phyloP scores from a whole-genome alignment of 1,140 invertebrate species.

The Ctenoplectra terminalis region DNA sequence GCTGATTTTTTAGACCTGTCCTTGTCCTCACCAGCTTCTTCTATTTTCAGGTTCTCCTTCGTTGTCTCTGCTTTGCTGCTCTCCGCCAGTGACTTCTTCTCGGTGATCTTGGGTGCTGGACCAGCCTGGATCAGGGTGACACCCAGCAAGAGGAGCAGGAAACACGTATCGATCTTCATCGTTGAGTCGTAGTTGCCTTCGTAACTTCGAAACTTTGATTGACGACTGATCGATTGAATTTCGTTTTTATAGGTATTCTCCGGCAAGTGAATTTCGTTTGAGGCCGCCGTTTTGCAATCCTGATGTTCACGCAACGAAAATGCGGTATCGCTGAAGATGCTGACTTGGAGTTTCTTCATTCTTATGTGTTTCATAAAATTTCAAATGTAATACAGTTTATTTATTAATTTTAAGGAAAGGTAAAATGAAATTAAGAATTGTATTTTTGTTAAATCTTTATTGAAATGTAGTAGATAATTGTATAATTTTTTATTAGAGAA shows the following conservation, averaged over 20 bases:
- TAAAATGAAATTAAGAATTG: too few relatives aligned
- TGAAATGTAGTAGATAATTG: too few relatives aligned
- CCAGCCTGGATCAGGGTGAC: slow-evolving; percentile 25
- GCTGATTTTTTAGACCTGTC: slow-evolving; percentile 53
- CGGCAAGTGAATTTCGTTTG: not conserved
- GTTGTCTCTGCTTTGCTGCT: not conserved
- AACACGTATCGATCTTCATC: slow-evolving; percentile 34
- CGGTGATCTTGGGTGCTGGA: slow-evolving; percentile 9
- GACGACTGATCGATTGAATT: not conserved
- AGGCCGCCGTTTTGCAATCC: not conserved
- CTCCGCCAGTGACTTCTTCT: slow-evolving; percentile 42
- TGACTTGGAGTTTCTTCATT: not conserved
- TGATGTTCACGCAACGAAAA: not conserved
- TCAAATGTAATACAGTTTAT: too few relatives aligned
- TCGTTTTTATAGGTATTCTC: slow-evolving; percentile 26
- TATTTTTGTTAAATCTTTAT: too few relatives aligned
- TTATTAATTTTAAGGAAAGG: too few relatives aligned
- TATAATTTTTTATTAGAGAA: too few relatives aligned
- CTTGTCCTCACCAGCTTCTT: slow-evolving; percentile 40
- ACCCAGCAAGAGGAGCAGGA: slow-evolving; percentile 8
- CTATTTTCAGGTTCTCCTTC: slow-evolving; percentile 5
- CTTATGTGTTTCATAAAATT: not conserved
- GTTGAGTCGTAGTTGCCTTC: not conserved
- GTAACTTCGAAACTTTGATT: slow-evolving; percentile 1
- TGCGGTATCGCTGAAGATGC: not conserved